phyloP scores from a whole-genome alignment of 2,888 invertebrate genomes.

The Hydropsyche betteni region DNA sequence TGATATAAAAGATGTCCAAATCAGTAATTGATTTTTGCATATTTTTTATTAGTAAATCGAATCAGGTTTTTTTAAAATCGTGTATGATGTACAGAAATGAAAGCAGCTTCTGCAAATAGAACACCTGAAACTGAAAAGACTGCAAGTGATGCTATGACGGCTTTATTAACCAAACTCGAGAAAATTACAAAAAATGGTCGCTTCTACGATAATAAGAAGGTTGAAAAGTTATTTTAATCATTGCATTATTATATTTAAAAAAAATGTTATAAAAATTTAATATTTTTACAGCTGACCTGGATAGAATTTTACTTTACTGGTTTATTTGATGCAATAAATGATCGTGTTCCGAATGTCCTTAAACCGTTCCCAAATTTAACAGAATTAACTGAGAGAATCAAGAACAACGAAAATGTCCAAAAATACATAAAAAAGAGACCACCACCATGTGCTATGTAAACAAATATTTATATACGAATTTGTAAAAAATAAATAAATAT shows the following conservation, averaged over 20 bases:
- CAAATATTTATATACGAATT: too few relatives aligned
- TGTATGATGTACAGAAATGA: slow-evolving; percentile 33
- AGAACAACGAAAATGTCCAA: slow-evolving; percentile 54
- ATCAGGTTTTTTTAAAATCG: too few relatives aligned
- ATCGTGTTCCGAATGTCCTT: slow-evolving; percentile 53
- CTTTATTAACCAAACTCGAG: slow-evolving; percentile 38
- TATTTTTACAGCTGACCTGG: slow-evolving; percentile 58
- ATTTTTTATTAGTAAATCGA: background rate
- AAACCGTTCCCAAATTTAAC: slow-evolving; percentile 53
- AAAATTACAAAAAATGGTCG: slow-evolving; percentile 35
- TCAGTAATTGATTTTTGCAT: slow-evolving; percentile 53
- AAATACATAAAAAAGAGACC: slow-evolving; percentile 55
- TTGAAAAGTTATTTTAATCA: too few relatives aligned
- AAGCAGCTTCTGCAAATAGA: slow-evolving; percentile 34
- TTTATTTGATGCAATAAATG: slow-evolving; percentile 57
- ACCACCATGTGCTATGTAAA: too few relatives aligned
- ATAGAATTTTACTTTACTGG: slow-evolving; percentile 60
- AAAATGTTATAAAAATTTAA: background rate
- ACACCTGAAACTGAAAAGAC: slow-evolving; percentile 48
- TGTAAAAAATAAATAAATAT: too few relatives aligned
- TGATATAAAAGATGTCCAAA: slow-evolving; percentile 63
- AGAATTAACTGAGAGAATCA: slow-evolving; percentile 53
- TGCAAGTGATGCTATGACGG: slow-evolving; percentile 41
- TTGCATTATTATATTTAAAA: background rate
- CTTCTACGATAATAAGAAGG: slow-evolving; percentile 43